Base-by-base conservation (phyloP, 1,140 invertebrate genomes). In the Drosophila repleta region DNA sequence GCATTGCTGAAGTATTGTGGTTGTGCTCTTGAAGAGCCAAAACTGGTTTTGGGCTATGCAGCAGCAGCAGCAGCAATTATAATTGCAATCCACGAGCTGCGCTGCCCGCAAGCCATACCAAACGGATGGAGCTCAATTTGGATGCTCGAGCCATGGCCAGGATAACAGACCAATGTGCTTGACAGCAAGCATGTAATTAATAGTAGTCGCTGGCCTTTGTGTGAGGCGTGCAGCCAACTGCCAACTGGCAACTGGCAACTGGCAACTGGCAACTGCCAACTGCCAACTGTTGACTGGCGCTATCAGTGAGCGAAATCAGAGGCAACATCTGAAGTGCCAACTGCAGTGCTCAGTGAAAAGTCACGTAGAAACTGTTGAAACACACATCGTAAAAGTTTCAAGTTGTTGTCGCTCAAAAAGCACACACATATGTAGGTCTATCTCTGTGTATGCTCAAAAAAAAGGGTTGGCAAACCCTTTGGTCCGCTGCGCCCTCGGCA, bases 281-380 rank as follows among this genome's bases (percentile, higher is more conserved):
- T 85, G 20, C 4, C 4, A 13, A 46, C 20, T 21, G 83, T 87
- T 85, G 81, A 87, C 81, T 87, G 66, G 73, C 49, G 60, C 55
- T 75, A 81, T 85, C 77, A 63, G 68, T 45, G 41, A 13, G 11
- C 43, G 11, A 82, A 82, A 63, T 74, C 48, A 57, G 53, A 52
- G 48, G 49, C 45, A 78, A 84, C 66, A 84, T 79, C 62, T 61
- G 45, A 75, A 74, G 65, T 61, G 56, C 32, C 64, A 82, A 87
- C 69, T 85, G 74, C 78, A 65, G 26, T 53, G 74, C 77, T 79
- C 76, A 57, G 72, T 88, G 75, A 70, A 88, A 88, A 87, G 83
- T 88, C 83, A 87, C 83, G 83, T 87, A 83, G 62, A 76, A 82
- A 87, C 83, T 85, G 82, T 85, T 85, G 74, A 68, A 85, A 82